Conservation (phyloP, 2,797 vertebrate genomes). For the Pteronotus mesoamericanus region DNA sequence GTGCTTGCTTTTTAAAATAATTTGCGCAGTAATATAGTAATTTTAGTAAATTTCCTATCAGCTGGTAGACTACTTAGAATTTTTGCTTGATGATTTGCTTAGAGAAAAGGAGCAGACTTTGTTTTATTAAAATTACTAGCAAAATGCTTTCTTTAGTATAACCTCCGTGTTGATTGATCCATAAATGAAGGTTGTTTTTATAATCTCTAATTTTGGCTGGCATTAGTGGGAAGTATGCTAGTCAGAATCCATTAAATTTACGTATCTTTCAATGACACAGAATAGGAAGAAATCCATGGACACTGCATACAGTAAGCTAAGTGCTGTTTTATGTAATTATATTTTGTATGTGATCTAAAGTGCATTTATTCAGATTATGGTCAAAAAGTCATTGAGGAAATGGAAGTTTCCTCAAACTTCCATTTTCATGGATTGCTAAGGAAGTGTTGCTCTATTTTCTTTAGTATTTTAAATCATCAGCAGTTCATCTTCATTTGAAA, state of each 20-base stretch:
- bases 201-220: background rate
- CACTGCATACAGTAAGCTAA: background rate
- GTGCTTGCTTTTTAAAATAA: background rate
- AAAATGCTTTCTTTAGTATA: background rate
- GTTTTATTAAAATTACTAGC: background rate
- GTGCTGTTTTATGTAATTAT: background rate
- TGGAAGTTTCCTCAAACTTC: no score
- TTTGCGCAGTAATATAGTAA: background rate
- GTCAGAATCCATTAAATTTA: no score
- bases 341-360: background rate
- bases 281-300: background rate
- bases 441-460: background rate
- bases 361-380: background rate
- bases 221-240: background rate
- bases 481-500: slow-evolving; percentile 20
- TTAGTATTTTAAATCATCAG: background rate
- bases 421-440: background rate
- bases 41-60: slow-evolving; percentile 4
- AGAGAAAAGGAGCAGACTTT: background rate
- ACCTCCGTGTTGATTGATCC: background rate
- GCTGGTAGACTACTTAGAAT: background rate
- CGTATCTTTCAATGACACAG: background rate
- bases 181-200: background rate
- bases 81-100: background rate
- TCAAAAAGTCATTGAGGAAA: background rate